phyloP scores from a whole-genome alignment of 2,888 invertebrate species.

The Hetaerina titia region DNA sequence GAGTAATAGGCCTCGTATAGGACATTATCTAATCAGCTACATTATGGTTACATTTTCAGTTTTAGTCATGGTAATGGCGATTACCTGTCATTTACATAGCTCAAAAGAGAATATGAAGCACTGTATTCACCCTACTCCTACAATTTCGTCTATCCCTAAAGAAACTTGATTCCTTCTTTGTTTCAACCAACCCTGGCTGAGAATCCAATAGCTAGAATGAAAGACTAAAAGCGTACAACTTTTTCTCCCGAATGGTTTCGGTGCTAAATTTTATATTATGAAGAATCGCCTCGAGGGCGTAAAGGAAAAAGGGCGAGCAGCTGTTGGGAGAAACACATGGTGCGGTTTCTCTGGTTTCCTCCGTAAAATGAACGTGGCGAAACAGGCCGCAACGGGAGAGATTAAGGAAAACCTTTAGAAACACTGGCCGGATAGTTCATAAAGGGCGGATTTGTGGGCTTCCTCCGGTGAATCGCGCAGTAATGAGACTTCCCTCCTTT shows the following conservation, averaged over 20 bases:
- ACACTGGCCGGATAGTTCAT: slow-evolving; percentile 19
- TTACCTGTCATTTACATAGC: too few relatives aligned
- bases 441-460: not conserved
- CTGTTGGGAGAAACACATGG: not conserved
- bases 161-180: too few relatives aligned
- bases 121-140: too few relatives aligned
- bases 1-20: too few relatives aligned
- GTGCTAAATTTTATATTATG: not conserved
- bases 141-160: too few relatives aligned
- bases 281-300: not conserved
- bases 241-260: not conserved
- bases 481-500: not conserved
- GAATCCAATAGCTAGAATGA: not conserved
- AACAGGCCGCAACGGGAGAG: not conserved
- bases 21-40: too few relatives aligned
- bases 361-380: not conserved
- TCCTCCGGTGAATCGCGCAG: not conserved
- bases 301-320: not conserved
- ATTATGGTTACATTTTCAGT: too few relatives aligned
- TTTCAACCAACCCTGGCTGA: not conserved
- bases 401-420: slow-evolving; percentile 33
- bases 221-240: not conserved
- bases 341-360: not conserved
- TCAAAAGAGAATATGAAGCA: too few relatives aligned
- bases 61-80: too few relatives aligned